phyloP scores from a whole-genome alignment of 2,797 vertebrate genomes.

The Poecilia gillii region DNA sequence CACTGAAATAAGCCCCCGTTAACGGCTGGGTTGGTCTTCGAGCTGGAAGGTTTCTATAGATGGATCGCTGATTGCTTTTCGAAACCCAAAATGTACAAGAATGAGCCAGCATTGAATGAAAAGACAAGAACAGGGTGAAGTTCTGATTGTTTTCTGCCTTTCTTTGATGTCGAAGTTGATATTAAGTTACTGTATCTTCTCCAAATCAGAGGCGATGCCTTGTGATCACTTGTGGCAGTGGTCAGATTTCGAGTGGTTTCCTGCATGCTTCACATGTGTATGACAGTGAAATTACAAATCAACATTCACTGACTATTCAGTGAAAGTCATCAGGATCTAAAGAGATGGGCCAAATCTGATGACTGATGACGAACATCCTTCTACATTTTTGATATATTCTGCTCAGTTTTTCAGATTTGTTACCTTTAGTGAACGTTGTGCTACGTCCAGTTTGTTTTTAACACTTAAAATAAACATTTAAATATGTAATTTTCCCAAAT shows the following conservation, averaged over 20 bases:
- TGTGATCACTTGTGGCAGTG: background rate
- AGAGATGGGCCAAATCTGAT: background rate
- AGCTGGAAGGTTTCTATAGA: constrained; percentile 28
- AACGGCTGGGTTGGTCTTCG: constrained; percentile 60
- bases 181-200: background rate
- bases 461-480: background rate
- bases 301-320: background rate
- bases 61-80: constrained; percentile 17
- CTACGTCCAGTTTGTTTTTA: background rate
- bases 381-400: background rate
- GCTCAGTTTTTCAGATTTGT: background rate
- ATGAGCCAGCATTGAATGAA: background rate
- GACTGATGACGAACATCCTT: background rate
- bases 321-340: background rate
- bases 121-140: background rate
- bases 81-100: background rate
- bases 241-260: background rate
- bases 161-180: too few species aligned
- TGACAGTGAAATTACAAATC: background rate
- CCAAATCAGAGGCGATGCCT: background rate
- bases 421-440: background rate
- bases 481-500: background rate
- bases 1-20: constrained; percentile 62
- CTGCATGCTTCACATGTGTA: background rate
- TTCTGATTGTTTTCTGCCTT: background rate